Evolutionary conservation across 2,888 invertebrate species (phyloP), one percentile per base, ranked within the genome.

Genomic region (Pristionchus fissidentatus): DNA sequence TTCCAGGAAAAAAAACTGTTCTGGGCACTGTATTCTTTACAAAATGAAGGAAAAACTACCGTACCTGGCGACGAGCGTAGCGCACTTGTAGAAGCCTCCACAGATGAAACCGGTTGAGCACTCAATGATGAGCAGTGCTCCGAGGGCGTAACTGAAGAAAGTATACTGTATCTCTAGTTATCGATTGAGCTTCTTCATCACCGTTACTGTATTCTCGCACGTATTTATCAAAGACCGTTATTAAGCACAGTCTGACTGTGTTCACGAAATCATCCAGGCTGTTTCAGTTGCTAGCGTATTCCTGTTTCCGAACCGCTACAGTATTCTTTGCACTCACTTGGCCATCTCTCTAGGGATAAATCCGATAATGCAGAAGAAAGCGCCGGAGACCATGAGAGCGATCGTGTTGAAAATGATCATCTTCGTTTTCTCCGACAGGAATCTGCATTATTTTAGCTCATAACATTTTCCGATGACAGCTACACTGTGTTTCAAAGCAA

Each of bases 391-490:
- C 82, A 86, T 87, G 29, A 91, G 80, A 26, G 91, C 90, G 46
- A 91, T 88, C 0, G 89, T 86, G 84, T 91, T 91, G 87, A 89
- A 91, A 41, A 91, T 86, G 84, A 88, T 85, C 89, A 91, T 87
- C 77, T 91, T 91, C 41, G 85, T 83, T 29, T 85, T 86, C 78
- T 91, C 91, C 15, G 88, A 85, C 26, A 88, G 73, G 82, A 86
- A 90, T 62, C 90, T 90, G 35, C 26, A 55, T 32, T 22, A 52
- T n/a, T 15, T 22, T n/a, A 62, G 46, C 3, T 0, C 32, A n/a
- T 7, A 0, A 32, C 13, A n/a, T 1, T 26, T 3, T 43, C 1
- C 26, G 13, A 4, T 43, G 41, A 3, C 43, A 13, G 8, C 22
- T 22, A 13, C 32, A 38, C 15, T 35, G 26, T 32, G n/a, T n/a